Percentiles rank a stretch among this genome's conserved stretches.
phyloP scores from a whole-genome alignment of 2,113 vertebrate species.

The Merops nubicus region DNA sequence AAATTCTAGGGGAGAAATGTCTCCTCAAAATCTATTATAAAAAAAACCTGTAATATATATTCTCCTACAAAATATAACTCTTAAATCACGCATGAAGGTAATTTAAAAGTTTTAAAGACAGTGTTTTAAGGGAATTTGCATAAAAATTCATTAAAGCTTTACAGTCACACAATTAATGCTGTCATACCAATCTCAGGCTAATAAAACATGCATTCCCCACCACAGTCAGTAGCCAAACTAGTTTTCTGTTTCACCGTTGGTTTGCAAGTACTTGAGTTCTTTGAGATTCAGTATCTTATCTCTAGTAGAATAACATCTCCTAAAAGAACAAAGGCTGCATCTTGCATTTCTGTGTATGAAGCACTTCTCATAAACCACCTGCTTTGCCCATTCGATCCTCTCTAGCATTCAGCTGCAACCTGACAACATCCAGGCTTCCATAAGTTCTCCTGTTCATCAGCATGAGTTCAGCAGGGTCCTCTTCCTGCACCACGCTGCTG shows the following conservation, averaged over 20 bases:
- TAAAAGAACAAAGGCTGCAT: constrained; percentile 9
- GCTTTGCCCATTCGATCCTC: not conserved
- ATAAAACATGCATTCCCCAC: not conserved
- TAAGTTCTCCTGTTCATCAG: not conserved
- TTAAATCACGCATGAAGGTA: not conserved
- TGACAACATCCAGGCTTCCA: not conserved
- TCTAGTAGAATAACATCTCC: not conserved
- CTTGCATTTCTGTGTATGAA: not conserved
- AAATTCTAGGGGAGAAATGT: not conserved
- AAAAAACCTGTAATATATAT: not conserved
- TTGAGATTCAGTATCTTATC: constrained; percentile 47
- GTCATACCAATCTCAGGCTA: not conserved
- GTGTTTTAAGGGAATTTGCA: not conserved
- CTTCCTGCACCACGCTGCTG: not conserved
- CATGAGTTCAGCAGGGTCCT: not conserved
- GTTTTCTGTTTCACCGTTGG: not conserved
- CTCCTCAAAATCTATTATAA: not conserved
- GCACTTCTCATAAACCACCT: not conserved
- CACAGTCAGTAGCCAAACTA: not conserved
- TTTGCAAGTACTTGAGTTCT: not conserved
- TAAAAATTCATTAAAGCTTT: not conserved
- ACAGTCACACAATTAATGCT: not conserved
- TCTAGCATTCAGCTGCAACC: not conserved
- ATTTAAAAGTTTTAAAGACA: not conserved
- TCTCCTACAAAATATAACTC: not conserved